phyloP scores from a whole-genome alignment of 2,797 vertebrate species.

The Carduelis carduelis region DNA sequence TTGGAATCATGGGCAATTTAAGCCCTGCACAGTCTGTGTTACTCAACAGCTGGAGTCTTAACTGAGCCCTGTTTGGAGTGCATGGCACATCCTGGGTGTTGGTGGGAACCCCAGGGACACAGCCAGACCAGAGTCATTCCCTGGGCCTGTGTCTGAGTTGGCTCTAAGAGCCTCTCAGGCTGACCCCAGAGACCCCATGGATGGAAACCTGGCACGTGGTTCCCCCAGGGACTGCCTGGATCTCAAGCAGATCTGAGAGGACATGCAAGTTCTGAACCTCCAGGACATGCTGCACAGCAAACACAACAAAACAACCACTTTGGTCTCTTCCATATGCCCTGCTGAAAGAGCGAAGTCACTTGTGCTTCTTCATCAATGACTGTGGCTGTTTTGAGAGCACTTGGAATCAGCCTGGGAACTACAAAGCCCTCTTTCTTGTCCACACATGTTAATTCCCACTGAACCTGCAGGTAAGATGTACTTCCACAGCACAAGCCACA shows the following conservation, averaged over 20 bases:
- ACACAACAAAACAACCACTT: not conserved
- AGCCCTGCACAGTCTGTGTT: not conserved
- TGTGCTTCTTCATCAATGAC: not conserved
- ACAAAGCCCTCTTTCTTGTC: not conserved
- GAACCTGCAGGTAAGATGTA: not conserved
- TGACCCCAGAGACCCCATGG: not conserved
- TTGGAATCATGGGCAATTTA: not conserved
- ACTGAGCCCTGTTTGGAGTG: not conserved
- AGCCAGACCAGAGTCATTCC: rapidly evolving
- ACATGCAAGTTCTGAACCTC: not conserved
- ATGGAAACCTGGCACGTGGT: rapidly evolving
- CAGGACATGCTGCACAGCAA: not conserved
- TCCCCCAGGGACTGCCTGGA: not conserved
- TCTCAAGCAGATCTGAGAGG: not conserved
- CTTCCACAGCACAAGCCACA: not conserved
- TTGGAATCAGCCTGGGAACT: not conserved
- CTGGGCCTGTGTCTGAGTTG: rapidly evolving
- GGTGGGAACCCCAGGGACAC: not conserved
- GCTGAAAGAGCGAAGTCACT: not conserved
- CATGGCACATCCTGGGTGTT: not conserved
- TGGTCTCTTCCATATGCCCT: not conserved
- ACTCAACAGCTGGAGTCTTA: not conserved
- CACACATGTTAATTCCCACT: not conserved
- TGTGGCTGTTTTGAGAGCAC: not conserved
- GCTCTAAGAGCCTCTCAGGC: not conserved